Base-by-base conservation (phyloP, 2,113 vertebrate species). In the Equus przewalskii region DNA sequence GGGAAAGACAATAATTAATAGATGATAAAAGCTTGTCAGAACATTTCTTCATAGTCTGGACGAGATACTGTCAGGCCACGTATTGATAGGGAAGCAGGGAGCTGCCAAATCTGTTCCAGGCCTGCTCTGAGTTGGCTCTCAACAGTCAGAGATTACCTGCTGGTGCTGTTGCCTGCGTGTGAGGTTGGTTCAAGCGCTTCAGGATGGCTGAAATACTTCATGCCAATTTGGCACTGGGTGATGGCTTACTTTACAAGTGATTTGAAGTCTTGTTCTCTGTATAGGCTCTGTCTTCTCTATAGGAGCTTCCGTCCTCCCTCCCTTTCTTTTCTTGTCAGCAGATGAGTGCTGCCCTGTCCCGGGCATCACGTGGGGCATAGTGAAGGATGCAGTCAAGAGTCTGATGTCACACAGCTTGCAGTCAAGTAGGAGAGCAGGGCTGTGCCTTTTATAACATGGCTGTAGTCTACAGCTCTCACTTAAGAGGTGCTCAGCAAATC, bases 1-100 rank as follows among this genome's bases (percentile, higher is more conserved):
- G 72, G 51, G 72, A 78, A 97, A 96, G 56, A 56, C 18, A 95
- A 91, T 96, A 96, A 94, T 94, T 96, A 97, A 91, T 84, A 83
- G 78, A 81, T 69, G 64, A 60, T 88, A 82, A 96, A 94, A 93
- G 58, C 76, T 94, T 96, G 54, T 93, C 65, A 95, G 67, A 96
- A 84, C 51, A 79, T 5, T 79, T 93, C 18, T 44, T 10, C 21
- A 76, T 62, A 83, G 19, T 51, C 67, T 89, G 14, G 24, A 90
- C 33, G 44, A 85, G 79, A 78, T 2, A 56, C 49, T 60, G 16
- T 67, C 21, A 93, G 28, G 3, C 18, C 19, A 6, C 18, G 9
- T 24, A 26, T 49, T 82, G 49, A 67, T 56, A 73, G n/a, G 16
- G 49, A 89, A 78, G 13, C 41, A 67, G 67, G 7, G 28, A 56